These are phyloP conservation scores for Choloepus didactylus DNA, from an alignment of 2,797 vertebrate genomes.

Conservation along the genomic window DNA sequence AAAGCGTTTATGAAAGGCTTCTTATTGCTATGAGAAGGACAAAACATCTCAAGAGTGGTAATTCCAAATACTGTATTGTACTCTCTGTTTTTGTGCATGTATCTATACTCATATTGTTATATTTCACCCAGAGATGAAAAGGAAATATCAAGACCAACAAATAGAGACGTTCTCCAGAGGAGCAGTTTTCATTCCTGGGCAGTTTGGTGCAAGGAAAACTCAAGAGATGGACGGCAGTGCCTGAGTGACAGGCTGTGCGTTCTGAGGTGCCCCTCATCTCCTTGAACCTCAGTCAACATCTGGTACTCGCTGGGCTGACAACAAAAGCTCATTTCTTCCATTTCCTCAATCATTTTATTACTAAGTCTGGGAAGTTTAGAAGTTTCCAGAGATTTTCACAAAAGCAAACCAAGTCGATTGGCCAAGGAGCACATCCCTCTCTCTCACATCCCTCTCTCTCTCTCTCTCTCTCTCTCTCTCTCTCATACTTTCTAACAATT, in stretches of 20 bases:
- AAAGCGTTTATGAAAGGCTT: background rate
- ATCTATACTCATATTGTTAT: background rate
- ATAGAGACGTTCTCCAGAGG: background rate
- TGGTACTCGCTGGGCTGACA: background rate
- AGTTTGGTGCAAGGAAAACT: background rate
- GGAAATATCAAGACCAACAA: conserved; percentile 7
- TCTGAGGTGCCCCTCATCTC: background rate
- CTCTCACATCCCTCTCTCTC: background rate
- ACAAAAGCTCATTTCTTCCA: background rate
- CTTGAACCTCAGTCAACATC: background rate
- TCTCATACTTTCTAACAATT: background rate
- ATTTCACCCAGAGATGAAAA: conserved; percentile 36
- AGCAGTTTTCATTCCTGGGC: background rate
- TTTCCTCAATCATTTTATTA: conserved; percentile 29
- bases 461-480: background rate
- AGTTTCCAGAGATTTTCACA: background rate
- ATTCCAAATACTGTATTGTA: background rate
- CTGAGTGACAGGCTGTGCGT: background rate
- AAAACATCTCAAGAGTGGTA: background rate
- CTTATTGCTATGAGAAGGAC: too few relatives aligned
- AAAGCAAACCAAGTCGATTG: background rate
- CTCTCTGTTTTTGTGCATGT: background rate
- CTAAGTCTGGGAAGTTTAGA: background rate
- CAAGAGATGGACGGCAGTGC: background rate
- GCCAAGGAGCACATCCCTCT: background rate